Conservation (phyloP, 2,888 invertebrate species). For the Spicauda simplicius region DNA sequence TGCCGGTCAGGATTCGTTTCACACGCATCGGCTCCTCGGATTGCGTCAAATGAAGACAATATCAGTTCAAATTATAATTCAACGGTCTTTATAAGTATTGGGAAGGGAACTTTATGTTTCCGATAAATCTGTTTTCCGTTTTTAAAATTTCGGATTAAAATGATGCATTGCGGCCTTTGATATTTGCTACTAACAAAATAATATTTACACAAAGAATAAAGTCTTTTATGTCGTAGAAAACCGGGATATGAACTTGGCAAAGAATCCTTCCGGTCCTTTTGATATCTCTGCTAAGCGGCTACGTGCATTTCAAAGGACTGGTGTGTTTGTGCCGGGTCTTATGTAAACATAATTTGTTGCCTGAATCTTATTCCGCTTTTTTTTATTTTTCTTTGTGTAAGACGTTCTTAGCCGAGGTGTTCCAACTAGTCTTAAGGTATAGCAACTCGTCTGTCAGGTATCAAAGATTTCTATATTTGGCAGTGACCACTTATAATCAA, state of each 20-base stretch:
- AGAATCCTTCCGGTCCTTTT: constrained; percentile 78
- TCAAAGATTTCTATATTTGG: too few species aligned
- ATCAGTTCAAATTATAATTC: constrained; percentile 38
- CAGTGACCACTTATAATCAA: too few species aligned
- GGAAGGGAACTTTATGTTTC: constrained; percentile 26
- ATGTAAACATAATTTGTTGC: constrained; percentile 71
- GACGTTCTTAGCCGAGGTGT: constrained; percentile 48
- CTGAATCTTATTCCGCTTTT: constrained; percentile 65
- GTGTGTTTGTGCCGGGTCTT: constrained; percentile 63
- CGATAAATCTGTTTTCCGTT: constrained; percentile 9
- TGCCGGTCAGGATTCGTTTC: constrained; percentile 85
- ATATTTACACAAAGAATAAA: constrained; percentile 61
- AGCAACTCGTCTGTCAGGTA: too few species aligned
- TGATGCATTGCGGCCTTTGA: constrained; percentile 24
- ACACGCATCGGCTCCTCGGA: constrained; percentile 70
- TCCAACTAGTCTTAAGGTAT: too few species aligned
- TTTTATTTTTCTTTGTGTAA: constrained; percentile 50
- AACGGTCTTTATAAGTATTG: constrained; percentile 26
- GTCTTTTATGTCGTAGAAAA: constrained; percentile 48
- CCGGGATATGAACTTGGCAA: constrained; percentile 52
- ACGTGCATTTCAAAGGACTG: constrained; percentile 66
- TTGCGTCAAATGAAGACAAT: constrained; percentile 48
- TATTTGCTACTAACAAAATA: constrained; percentile 22
- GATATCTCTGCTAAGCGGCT: constrained; percentile 63
- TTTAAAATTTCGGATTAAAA: constrained; percentile 28